Conservation (phyloP, 2,113 vertebrate genomes). For the Lamprotornis superbus region DNA sequence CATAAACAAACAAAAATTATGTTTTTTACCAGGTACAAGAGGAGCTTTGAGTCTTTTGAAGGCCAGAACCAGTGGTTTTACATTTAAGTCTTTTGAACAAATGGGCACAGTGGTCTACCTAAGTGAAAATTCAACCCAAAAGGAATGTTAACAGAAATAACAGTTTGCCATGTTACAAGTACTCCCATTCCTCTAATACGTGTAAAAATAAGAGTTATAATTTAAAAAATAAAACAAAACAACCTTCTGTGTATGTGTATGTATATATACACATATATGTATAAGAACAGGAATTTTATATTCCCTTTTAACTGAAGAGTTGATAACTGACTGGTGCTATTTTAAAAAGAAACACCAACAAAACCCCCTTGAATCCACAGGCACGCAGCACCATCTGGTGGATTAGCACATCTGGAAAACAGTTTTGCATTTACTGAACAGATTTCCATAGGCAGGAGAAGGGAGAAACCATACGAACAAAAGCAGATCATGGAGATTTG, state of each 20-base stretch:
- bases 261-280: neutral
- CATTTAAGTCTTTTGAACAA: neutral
- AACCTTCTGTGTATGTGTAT: neutral
- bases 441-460: neutral
- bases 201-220: slow-evolving; percentile 6
- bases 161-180: neutral
- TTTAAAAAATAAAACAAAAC: neutral
- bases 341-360: neutral
- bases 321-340: neutral
- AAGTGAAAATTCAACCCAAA: slow-evolving; percentile 20
- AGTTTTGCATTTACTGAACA: neutral
- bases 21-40: neutral
- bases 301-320: slow-evolving; percentile 10
- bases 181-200: slow-evolving; percentile 23
- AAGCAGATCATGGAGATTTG: neutral
- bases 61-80: neutral
- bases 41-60: neutral
- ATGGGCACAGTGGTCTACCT: neutral
- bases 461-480: neutral
- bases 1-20: neutral
- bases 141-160: neutral
- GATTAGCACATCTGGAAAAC: slow-evolving; percentile 28
- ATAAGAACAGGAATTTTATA: neutral
- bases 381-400: slow-evolving; percentile 79
- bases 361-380: slow-evolving; percentile 50